A percentile compares a stretch with the other conserved stretches of the same genome.
These are phyloP conservation scores for Apistogramma diplotaenia DNA, from an alignment of 2,113 vertebrate genomes.

Conservation along the genomic window DNA sequence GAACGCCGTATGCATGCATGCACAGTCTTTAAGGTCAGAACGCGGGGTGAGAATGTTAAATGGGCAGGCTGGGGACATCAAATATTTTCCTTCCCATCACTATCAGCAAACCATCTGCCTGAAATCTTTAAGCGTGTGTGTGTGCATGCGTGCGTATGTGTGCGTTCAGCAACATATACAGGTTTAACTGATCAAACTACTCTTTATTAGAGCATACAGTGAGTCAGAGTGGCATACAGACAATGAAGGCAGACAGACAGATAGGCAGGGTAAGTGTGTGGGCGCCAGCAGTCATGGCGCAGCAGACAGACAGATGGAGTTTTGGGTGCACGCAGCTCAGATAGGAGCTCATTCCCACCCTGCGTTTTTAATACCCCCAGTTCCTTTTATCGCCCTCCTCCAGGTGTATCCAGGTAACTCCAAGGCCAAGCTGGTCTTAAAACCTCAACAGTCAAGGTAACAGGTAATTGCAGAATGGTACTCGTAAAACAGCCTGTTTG, in stretches of 20 bases:
- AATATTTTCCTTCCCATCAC: conserved; percentile 79
- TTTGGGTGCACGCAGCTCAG: conserved; percentile 26
- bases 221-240: conserved; percentile 23
- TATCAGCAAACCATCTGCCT: conserved; percentile 63
- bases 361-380: conserved; percentile 47
- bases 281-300: conserved; percentile 37
- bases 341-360: conserved; percentile 48
- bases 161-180: conserved; percentile 9
- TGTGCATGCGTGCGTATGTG: background rate
- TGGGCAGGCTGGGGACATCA: conserved; percentile 63
- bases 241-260: conserved; percentile 23
- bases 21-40: conserved; percentile 76
- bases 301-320: conserved; percentile 53
- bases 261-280: conserved; percentile 4
- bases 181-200: conserved; percentile 41
- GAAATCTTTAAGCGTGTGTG: conserved; percentile 44
- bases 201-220: conserved; percentile 28
- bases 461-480: conserved; percentile 75
- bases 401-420: conserved; percentile 85
- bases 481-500: conserved; percentile 80
- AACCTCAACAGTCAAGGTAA: conserved; percentile 83
- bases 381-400: conserved; percentile 75
- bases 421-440: conserved; percentile 83
- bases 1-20: conserved; percentile 43
- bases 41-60: conserved; percentile 75